Conservation (phyloP, 2,113 vertebrate genomes). For the Antennarius striatus region DNA sequence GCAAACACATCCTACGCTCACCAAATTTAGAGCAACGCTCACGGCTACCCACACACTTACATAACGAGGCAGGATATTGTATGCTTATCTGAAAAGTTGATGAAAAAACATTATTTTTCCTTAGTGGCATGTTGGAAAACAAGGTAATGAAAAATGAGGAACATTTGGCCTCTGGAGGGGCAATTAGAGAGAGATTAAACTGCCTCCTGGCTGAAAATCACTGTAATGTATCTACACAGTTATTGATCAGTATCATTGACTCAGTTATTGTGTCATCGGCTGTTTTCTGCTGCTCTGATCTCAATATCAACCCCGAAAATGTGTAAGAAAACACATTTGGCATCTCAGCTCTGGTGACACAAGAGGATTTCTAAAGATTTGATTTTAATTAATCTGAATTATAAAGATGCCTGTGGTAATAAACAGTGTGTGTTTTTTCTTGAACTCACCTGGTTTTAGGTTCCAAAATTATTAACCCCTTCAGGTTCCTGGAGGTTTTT, state of each 20-base stretch:
- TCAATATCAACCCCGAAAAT: not conserved
- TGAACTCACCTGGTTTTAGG: slow-evolving; percentile 48
- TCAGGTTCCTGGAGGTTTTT: slow-evolving; percentile 79
- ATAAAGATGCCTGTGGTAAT: not conserved
- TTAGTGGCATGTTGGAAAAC: slow-evolving; percentile 12
- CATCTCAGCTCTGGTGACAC: not conserved
- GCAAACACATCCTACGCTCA: slow-evolving; percentile 7
- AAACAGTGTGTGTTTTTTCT: slow-evolving; percentile 4
- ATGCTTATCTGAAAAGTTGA: slow-evolving; percentile 28
- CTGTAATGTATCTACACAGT: slow-evolving; percentile 18
- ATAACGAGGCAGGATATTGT: slow-evolving; percentile 29
- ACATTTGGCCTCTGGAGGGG: slow-evolving; percentile 11
- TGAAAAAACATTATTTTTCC: slow-evolving; percentile 13
- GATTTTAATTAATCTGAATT: not conserved
- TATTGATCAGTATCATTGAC: slow-evolving; percentile 41
- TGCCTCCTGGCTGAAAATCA: slow-evolving; percentile 13
- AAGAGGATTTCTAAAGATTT: too few species aligned
- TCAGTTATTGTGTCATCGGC: slow-evolving; percentile 13
- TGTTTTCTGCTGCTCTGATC: slow-evolving; percentile 9
- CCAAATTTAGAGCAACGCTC: slow-evolving; percentile 38
- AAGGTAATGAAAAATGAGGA: slow-evolving; percentile 14
- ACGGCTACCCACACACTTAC: slow-evolving; percentile 47
- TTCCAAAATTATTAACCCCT: slow-evolving; percentile 77
- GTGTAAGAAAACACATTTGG: not conserved
- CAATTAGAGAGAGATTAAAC: slow-evolving; percentile 28